Percentiles rank a stretch among this genome's conserved stretches.
These are phyloP conservation scores for Griposia aprilina DNA, from an alignment of 2,888 invertebrate species.

Conservation along the genomic window DNA sequence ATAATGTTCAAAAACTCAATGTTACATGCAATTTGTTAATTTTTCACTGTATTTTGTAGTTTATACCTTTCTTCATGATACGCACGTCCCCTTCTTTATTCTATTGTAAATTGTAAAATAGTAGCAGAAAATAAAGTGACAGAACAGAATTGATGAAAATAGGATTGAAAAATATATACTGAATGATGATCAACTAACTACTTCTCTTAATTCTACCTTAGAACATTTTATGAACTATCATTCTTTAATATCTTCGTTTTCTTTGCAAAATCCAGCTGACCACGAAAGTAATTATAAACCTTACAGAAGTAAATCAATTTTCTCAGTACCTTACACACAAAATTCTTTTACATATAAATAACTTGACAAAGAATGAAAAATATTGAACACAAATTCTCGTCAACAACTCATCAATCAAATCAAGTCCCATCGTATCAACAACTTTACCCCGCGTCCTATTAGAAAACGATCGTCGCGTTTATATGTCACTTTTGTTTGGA, in stretches of 20 bases:
- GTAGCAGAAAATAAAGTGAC: constrained; percentile 24
- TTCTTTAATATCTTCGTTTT: neutral
- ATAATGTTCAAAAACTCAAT: constrained; percentile 34
- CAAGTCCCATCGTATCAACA: neutral
- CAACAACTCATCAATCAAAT: neutral
- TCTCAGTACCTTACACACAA: neutral
- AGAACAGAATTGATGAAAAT: neutral
- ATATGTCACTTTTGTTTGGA: neutral
- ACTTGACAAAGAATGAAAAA: neutral
- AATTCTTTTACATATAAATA: neutral
- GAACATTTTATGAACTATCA: neutral
- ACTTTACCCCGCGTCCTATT: neutral
- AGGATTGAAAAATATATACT: neutral
- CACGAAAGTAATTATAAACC: neutral
- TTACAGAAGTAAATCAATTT: neutral
- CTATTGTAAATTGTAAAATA: constrained; percentile 50
- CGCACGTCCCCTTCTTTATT: constrained; percentile 63
- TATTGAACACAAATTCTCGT: neutral
- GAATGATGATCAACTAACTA: neutral
- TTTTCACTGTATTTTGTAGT: constrained; percentile 46
- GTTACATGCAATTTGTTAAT: constrained; percentile 61
- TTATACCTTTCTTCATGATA: constrained; percentile 63
- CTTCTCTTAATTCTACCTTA: neutral
- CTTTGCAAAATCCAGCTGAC: neutral
- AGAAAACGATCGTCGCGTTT: neutral